phyloP scores from a whole-genome alignment of 2,797 vertebrate species.

The Helarctos malayanus region DNA sequence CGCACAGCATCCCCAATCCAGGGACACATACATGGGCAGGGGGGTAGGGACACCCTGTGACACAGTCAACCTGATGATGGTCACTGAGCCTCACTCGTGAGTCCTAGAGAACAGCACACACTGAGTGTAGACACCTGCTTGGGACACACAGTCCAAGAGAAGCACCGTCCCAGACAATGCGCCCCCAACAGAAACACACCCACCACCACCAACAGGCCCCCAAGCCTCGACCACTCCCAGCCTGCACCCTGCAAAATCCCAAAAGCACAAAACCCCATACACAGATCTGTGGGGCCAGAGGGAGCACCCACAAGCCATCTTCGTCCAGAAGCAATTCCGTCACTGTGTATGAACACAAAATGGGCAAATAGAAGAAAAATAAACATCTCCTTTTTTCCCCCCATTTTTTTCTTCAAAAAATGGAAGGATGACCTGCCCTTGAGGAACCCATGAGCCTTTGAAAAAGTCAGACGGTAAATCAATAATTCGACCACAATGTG shows the following conservation, averaged over 20 bases:
- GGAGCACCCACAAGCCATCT: too few species aligned
- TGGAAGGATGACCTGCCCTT: constrained; percentile 54
- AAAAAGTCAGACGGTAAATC: constrained; percentile 56
- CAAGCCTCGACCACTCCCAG: not conserved
- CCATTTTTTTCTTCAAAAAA: not conserved
- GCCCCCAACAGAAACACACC: not conserved
- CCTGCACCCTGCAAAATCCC: not conserved
- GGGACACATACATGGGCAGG: not conserved
- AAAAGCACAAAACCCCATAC: not conserved
- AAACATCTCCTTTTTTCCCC: constrained; percentile 7
- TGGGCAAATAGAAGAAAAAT: constrained; percentile 34
- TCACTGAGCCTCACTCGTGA: not conserved
- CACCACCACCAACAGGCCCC: not conserved
- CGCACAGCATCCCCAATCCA: not conserved
- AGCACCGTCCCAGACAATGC: not conserved
- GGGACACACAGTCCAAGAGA: not conserved
- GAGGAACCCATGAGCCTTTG: constrained; percentile 10
- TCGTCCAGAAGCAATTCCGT: not conserved
- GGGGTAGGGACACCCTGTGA: not conserved
- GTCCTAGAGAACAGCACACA: not conserved
- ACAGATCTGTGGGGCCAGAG: fast-evolving
- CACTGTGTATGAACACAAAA: not conserved
- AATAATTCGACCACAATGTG: constrained; percentile 1
- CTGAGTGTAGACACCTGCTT: not conserved
- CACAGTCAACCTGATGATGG: not conserved